Percentiles rank a stretch among this genome's conserved stretches.
phyloP scores from a whole-genome alignment of 2,797 vertebrate species.

The Pangasius macronema region DNA sequence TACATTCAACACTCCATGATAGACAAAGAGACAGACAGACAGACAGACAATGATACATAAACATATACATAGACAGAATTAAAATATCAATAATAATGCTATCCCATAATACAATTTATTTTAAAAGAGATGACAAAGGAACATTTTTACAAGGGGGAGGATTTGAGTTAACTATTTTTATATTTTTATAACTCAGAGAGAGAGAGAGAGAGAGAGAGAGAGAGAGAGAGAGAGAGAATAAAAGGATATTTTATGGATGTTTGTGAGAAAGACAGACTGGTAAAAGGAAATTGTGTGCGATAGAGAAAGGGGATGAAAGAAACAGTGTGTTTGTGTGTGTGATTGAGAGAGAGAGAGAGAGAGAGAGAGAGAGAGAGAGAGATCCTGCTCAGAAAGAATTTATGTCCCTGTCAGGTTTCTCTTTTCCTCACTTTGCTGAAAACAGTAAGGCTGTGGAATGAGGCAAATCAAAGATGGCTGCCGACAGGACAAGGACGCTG shows the following conservation, averaged over 20 bases:
- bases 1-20: neutral
- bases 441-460: constrained; percentile 36
- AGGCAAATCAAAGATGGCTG: constrained; percentile 56
- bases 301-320: neutral
- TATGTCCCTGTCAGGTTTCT: constrained; percentile 47
- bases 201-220: neutral
- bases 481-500: constrained; percentile 61
- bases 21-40: neutral
- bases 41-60: neutral
- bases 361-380: constrained; percentile 21
- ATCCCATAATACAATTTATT: neutral
- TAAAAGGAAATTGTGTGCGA: constrained; percentile 7
- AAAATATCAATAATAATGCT: neutral
- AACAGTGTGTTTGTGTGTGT: neutral
- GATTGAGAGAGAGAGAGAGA: constrained; percentile 11
- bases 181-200: neutral
- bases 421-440: constrained; percentile 34
- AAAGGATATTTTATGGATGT: constrained; percentile 3
- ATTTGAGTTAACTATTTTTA: neutral
- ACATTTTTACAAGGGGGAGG: neutral
- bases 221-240: neutral
- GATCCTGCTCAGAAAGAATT: constrained; percentile 39
- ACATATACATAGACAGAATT: neutral
- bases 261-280: neutral
- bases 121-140: neutral